Base-by-base conservation (phyloP, 2,113 vertebrate species). In the Colinus virginianus region DNA sequence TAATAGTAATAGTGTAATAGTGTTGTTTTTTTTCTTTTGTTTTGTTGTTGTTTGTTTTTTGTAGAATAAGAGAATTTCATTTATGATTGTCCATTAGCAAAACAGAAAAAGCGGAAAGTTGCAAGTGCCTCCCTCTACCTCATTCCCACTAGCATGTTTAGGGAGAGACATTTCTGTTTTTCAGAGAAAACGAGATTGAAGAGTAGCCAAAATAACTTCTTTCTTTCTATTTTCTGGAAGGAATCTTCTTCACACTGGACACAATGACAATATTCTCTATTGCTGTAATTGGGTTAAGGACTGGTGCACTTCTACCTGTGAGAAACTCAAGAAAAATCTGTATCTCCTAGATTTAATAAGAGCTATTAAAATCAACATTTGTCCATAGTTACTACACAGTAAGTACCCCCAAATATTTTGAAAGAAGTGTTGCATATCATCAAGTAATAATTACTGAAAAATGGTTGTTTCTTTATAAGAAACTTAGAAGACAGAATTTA, bases 391-490 rank as follows among this genome's bases (percentile, higher is more conserved):
- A 90, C 43, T 78, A 69, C 80, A 81, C 74, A 87, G 84, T 94
- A 84, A 45, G 80, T 92, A 76, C 87, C 63, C 62, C 55, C 55
- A 95, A 74, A 89, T 84, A 82, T 72, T 94, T 88, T 87, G 40
- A 87, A 93, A 66, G 26, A 90, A 87, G 26, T 61, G 48, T 34
- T 88, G 11, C 32, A 64, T 43, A 90, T 11, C 20, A 75, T 30
- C 68, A 80, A 86, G 53, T 63, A 21, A 19, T 88, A 95, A 96
- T 69, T 92, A 42, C 18, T 90, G 86, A 63, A 78, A 94, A 94
- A 95, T 84, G 51, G 40, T 78, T 22, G 10, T 22, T 93, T 59
- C 17, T 78, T 94, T 56, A 64, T 11, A 53, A 48, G 53, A 88
- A 93, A 61, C 20, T 55, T 72, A 15, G 53, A 93, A 64, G 61